A percentile compares a stretch with the other conserved stretches of the same genome.
These are phyloP conservation scores for Steinernema carpocapsae DNA, from an alignment of 2,888 invertebrate genomes.

Conservation along the genomic window DNA sequence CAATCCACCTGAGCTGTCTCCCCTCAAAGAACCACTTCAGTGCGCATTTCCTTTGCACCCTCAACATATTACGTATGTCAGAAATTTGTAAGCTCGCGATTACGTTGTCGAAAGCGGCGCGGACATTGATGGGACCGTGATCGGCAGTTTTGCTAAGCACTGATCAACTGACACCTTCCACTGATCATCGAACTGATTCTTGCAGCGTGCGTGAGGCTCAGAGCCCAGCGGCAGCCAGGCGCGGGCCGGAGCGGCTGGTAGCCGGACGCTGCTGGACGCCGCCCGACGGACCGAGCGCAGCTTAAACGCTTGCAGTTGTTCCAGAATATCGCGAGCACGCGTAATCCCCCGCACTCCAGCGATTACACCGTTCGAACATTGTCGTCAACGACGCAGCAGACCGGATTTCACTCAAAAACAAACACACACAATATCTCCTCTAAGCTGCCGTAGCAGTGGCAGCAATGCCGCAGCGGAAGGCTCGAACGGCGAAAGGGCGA, in stretches of 20 bases:
- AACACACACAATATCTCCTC: constrained; percentile 34
- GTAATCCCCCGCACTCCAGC: constrained; percentile 34
- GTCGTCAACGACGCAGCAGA: constrained; percentile 34
- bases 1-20: background rate
- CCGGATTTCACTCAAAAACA: constrained; percentile 35
- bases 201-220: constrained; percentile 15
- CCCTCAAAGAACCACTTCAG: background rate
- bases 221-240: background rate
- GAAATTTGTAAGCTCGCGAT: background rate
- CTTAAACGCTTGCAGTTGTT: constrained; percentile 25
- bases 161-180: background rate
- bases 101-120: background rate
- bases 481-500: background rate
- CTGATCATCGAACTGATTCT: background rate
- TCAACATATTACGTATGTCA: constrained; percentile 18
- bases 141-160: background rate
- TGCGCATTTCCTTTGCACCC: background rate
- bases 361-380: constrained; percentile 34
- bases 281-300: background rate
- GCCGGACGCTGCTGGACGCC: background rate
- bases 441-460: constrained; percentile 13
- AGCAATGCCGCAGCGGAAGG: background rate
- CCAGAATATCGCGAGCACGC: constrained; percentile 26
- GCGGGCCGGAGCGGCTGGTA: constrained; percentile 5
- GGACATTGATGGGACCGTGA: background rate